These are phyloP conservation scores for Eurypyga helias DNA, from an alignment of 2,113 vertebrate genomes.

Conservation along the genomic window DNA sequence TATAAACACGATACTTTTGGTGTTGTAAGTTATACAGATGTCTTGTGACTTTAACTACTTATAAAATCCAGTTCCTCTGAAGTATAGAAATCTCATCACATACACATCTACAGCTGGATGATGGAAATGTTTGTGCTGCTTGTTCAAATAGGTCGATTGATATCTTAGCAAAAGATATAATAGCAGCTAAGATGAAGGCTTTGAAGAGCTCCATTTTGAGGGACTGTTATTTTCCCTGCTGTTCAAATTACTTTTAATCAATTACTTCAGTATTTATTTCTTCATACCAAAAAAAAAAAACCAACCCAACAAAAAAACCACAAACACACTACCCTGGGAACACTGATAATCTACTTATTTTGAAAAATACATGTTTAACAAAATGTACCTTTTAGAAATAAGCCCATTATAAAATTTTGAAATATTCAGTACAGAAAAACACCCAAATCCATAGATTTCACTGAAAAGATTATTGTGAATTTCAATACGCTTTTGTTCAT, in stretches of 20 bases:
- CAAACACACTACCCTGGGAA: too few species aligned
- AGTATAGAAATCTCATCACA: background rate
- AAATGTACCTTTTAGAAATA: constrained; percentile 16
- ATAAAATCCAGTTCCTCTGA: background rate
- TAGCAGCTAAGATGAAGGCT: background rate
- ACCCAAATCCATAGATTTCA: background rate
- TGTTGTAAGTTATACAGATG: background rate
- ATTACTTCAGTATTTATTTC: background rate
- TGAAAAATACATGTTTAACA: background rate
- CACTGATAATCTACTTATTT: background rate
- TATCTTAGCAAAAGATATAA: background rate
- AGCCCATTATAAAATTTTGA: background rate
- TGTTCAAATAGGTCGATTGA: background rate
- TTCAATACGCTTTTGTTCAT: constrained; percentile 15
- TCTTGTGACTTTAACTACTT: background rate
- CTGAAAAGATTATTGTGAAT: background rate
- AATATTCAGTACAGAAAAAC: background rate
- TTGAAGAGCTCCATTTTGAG: background rate
- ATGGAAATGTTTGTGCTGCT: background rate
- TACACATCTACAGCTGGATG: background rate
- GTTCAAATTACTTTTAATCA: constrained; percentile 11
- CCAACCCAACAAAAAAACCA: too few species aligned
- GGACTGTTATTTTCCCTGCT: background rate
- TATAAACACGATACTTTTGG: background rate
- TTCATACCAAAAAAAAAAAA: background rate